phyloP scores from a whole-genome alignment of 2,888 invertebrate genomes.

The Eristalis tenax region DNA sequence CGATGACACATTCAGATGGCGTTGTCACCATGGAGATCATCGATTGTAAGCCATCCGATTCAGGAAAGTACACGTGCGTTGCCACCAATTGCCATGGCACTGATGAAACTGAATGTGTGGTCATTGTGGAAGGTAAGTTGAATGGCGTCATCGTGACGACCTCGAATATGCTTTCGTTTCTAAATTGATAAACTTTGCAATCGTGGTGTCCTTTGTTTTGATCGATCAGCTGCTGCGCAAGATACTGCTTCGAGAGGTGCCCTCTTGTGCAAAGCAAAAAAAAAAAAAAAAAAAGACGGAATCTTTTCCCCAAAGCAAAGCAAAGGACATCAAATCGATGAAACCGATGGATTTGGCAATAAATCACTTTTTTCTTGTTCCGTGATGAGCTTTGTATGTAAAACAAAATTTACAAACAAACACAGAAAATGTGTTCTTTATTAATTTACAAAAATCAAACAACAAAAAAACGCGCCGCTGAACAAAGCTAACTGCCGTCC shows the following conservation, averaged over 20 bases:
- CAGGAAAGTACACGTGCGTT: slow-evolving; percentile 96
- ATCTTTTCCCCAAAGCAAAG: neutral
- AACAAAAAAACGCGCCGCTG: neutral
- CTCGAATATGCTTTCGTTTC: neutral
- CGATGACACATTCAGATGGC: slow-evolving; percentile 95
- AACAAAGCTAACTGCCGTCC: slow-evolving; percentile 16
- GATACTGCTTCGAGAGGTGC: no score
- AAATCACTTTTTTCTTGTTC: slow-evolving; percentile 6
- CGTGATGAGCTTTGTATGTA: slow-evolving; percentile 45
- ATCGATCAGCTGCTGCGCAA: no score
- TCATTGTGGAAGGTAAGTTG: slow-evolving; percentile 94
- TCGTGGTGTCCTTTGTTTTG: no score
- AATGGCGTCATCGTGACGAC: neutral
- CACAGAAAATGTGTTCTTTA: neutral
- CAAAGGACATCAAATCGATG: neutral
- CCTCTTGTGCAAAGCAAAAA: no score
- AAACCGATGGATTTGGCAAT: slow-evolving; percentile 32
- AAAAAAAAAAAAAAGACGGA: neutral
- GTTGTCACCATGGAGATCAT: slow-evolving; percentile 98
- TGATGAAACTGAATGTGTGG: slow-evolving; percentile 97
- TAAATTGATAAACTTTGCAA: neutral
- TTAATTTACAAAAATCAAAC: neutral
- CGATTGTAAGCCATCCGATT: slow-evolving; percentile 96
- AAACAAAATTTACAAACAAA: neutral
- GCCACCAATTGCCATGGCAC: slow-evolving; percentile 96